Conservation (phyloP, 2,113 vertebrate genomes). For the Cyanistes caeruleus region DNA sequence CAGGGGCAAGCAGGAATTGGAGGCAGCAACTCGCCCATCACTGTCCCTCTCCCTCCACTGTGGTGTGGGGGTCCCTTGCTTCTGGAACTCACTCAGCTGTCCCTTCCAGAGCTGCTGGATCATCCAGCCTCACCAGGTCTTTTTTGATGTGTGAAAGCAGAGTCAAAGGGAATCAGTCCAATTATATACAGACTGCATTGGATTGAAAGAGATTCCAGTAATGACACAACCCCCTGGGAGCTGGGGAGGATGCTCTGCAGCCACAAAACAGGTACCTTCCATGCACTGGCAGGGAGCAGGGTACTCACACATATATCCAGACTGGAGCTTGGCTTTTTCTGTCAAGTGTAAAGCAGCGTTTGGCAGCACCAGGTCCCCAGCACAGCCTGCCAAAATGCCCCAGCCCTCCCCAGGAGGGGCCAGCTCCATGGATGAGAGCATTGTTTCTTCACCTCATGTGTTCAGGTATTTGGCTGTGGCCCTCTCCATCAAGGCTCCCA, state of each 20-base stretch:
- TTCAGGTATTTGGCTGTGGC: rapidly evolving
- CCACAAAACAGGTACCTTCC: not conserved
- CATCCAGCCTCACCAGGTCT: not conserved
- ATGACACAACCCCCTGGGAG: not conserved
- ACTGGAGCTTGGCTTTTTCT: not conserved
- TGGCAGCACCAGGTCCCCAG: not conserved
- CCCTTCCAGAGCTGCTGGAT: not conserved
- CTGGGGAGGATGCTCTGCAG: not conserved
- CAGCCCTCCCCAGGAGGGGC: not conserved
- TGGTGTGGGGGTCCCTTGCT: not conserved
- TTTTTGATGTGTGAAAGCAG: not conserved
- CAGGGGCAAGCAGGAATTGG: not conserved
- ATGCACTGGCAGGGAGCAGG: not conserved
- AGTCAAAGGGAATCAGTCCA: not conserved
- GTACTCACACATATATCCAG: not conserved
- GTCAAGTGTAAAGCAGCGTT: not conserved
- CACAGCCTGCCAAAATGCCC: not conserved
- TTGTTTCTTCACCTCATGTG: not conserved
- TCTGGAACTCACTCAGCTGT: not conserved
- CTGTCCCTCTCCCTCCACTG: not conserved
- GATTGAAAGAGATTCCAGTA: not conserved
- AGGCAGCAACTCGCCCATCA: not conserved
- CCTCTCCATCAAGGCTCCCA: not conserved
- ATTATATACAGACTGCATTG: not conserved
- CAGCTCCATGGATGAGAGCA: not conserved